phyloP scores from a whole-genome alignment of 2,113 vertebrate species.

The Rafetus swinhoei region DNA sequence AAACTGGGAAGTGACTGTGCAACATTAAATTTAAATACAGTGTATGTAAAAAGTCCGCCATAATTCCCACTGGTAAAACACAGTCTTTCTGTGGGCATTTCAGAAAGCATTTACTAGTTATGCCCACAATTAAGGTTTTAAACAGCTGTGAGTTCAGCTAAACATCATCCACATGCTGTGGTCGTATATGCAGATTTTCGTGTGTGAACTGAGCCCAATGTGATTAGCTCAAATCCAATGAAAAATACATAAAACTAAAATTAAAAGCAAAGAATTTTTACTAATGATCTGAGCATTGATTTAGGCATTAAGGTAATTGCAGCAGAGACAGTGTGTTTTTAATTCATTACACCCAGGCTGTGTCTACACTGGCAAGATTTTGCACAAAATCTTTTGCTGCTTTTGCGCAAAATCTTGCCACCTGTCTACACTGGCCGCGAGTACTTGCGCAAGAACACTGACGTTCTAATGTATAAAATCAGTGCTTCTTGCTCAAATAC shows the following conservation, averaged over 20 bases:
- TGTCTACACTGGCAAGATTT: too few species aligned
- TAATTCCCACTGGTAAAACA: constrained; percentile 26
- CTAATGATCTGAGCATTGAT: neutral
- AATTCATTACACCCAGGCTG: neutral
- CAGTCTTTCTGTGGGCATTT: constrained; percentile 55
- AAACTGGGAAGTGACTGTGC: constrained; percentile 51
- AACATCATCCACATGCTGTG: neutral
- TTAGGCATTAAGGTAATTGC: neutral
- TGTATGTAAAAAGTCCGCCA: constrained; percentile 11
- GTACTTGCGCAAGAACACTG: too few species aligned
- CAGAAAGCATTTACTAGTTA: constrained; percentile 44
- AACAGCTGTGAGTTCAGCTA: constrained; percentile 58
- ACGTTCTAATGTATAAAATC: too few species aligned
- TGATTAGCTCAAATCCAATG: neutral
- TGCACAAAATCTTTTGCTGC: too few species aligned
- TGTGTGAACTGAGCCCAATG: neutral
- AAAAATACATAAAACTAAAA: neutral
- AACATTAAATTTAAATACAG: constrained; percentile 45
- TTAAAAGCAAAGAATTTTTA: neutral
- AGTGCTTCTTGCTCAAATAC: too few species aligned
- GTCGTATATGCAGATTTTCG: neutral
- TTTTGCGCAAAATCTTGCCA: too few species aligned
- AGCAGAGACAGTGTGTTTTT: neutral
- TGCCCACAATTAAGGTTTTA: constrained; percentile 51
- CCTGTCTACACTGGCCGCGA: too few species aligned